Conservation (phyloP, 2,888 invertebrate genomes). For the Lycocerus yunnanus region DNA sequence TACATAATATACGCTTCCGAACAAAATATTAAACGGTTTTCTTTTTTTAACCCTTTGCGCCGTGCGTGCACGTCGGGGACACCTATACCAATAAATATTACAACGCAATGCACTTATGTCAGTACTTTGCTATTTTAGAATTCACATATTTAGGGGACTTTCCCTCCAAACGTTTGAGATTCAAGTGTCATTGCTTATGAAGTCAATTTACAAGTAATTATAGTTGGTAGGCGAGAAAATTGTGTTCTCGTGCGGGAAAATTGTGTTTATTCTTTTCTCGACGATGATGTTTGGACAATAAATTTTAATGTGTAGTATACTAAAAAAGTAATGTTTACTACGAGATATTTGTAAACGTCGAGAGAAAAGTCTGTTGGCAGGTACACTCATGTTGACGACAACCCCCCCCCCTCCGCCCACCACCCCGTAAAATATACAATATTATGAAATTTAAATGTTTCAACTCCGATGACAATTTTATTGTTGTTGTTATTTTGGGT, state of each 20-base stretch:
- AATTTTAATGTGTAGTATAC: background rate
- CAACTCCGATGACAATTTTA: background rate
- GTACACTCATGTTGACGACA: no score
- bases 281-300: background rate
- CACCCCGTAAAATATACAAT: no score
- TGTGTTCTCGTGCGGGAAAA: constrained; percentile 26
- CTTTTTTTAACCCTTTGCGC: background rate
- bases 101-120: constrained; percentile 29
- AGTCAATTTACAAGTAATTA: constrained; percentile 56
- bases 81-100: background rate
- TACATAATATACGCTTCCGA: background rate
- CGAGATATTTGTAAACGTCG: no score
- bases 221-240: constrained; percentile 33
- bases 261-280: background rate
- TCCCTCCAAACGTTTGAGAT: constrained; percentile 42
- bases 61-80: background rate
- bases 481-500: constrained; percentile 17
- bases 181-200: constrained; percentile 54
- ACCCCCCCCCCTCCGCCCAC: no score
- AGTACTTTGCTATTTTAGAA: constrained; percentile 17
- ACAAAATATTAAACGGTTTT: background rate
- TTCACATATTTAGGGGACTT: constrained; percentile 26
- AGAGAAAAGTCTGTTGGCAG: no score
- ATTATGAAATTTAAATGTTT: background rate
- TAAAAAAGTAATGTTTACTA: no score